These are phyloP conservation scores for Phorcus lineatus DNA, from an alignment of 2,888 invertebrate genomes.

Conservation along the genomic window DNA sequence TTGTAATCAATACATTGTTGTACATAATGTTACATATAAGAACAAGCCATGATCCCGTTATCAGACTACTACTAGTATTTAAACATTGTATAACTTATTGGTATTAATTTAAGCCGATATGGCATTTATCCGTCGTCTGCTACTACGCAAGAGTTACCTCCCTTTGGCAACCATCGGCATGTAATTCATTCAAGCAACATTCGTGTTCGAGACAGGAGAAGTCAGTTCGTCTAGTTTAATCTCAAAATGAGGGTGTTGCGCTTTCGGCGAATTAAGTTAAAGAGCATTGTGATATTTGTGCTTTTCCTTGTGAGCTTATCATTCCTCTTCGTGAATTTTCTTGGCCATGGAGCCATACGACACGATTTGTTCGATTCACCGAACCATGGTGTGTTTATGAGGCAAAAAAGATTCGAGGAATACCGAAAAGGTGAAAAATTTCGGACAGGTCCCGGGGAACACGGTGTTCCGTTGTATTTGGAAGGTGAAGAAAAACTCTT, in stretches of 20 bases:
- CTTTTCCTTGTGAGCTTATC: background rate
- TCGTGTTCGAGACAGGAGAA: no score
- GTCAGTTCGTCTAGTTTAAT: no score
- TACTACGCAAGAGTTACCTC: no score
- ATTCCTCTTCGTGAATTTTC: background rate
- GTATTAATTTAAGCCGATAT: no score
- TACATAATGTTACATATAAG: no score
- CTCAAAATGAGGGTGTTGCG: conserved; percentile 8
- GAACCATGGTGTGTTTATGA: background rate
- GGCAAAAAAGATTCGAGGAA: conserved; percentile 48
- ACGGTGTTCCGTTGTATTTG: conserved; percentile 64
- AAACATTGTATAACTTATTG: no score
- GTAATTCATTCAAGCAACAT: no score
- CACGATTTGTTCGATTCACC: background rate
- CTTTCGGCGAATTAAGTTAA: background rate
- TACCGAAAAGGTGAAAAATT: conserved; percentile 51
- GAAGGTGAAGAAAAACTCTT: conserved; percentile 78
- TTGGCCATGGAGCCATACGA: background rate
- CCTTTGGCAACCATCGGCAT: no score
- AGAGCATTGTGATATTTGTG: background rate
- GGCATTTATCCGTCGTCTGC: no score
- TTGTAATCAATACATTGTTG: no score
- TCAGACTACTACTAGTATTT: background rate
- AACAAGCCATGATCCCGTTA: no score
- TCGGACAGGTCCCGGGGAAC: conserved; percentile 72